phyloP scores from a whole-genome alignment of 2,888 invertebrate species.

The Brachypalpus laphriformis region DNA sequence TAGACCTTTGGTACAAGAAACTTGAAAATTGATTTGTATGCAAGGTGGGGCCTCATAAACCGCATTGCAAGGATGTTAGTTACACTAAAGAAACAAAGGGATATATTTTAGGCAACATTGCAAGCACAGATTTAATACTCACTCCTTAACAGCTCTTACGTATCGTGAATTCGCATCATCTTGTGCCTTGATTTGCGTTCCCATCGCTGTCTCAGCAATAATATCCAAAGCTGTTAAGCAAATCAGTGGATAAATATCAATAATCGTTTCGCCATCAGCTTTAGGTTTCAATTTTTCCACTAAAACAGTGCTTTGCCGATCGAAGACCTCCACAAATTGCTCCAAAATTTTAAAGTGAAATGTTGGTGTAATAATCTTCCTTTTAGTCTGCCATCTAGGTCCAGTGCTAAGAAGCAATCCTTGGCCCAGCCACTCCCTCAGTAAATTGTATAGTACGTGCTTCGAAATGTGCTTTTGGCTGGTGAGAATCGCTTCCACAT shows the following conservation, averaged over 20 bases:
- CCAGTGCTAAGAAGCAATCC: constrained; percentile 80
- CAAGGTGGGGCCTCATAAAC: constrained; percentile 77
- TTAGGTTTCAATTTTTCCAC: constrained; percentile 83
- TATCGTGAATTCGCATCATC: constrained; percentile 86
- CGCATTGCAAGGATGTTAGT: constrained; percentile 77
- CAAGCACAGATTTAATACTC: constrained; percentile 81
- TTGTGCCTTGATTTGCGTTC: constrained; percentile 88
- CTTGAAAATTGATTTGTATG: constrained; percentile 75
- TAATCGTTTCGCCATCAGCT: constrained; percentile 78
- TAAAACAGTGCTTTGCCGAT: constrained; percentile 85
- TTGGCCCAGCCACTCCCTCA: constrained; percentile 80
- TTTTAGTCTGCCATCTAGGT: constrained; percentile 86
- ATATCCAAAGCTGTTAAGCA: constrained; percentile 85
- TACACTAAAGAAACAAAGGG: constrained; percentile 75
- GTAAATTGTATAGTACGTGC: constrained; percentile 77
- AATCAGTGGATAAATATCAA: constrained; percentile 86
- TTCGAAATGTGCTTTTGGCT: constrained; percentile 79
- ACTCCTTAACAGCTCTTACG: constrained; percentile 88
- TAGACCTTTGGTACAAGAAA: constrained; percentile 75
- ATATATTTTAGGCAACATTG: not conserved
- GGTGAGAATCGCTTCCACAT: constrained; percentile 77
- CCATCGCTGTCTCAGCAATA: constrained; percentile 91
- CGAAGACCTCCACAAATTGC: constrained; percentile 88
- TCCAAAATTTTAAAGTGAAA: constrained; percentile 91
- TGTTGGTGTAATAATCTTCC: constrained; percentile 90